Evolutionary conservation across 2,888 invertebrate species (phyloP).

Genomic region (Notocelia uddmanniana): DNA sequence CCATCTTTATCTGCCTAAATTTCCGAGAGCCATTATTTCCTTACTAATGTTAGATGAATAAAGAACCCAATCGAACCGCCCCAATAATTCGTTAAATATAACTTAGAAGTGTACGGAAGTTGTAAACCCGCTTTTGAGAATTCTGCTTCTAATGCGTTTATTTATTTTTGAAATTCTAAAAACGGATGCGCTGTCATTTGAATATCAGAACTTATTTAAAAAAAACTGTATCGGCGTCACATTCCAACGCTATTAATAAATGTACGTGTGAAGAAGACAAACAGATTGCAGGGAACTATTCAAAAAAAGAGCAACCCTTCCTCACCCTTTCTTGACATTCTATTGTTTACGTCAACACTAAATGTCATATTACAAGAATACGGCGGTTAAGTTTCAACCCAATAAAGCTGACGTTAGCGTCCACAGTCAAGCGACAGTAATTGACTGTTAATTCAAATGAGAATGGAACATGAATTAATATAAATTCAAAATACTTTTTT

Average conservation of each 20-base stretch:
- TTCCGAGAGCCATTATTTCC: not conserved
- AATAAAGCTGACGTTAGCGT: slow-evolving; percentile 56
- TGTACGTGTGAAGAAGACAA: slow-evolving; percentile 64
- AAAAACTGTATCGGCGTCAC: slow-evolving; percentile 65
- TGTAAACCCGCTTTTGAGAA: slow-evolving; percentile 76
- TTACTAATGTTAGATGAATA: not conserved
- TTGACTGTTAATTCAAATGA: slow-evolving; percentile 51
- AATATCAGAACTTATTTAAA: slow-evolving; percentile 79
- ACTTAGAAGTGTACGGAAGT: slow-evolving; percentile 73
- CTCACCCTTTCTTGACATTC: slow-evolving; percentile 79
- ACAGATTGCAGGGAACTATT: slow-evolving; percentile 78
- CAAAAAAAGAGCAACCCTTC: slow-evolving; percentile 85
- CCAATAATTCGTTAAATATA: not conserved
- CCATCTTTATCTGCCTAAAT: not conserved
- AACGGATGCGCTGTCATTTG: slow-evolving; percentile 84
- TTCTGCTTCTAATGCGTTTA: slow-evolving; percentile 65
- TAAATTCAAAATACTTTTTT: slow-evolving; percentile 69
- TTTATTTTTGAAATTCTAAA: slow-evolving; percentile 80
- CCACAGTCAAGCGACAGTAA: slow-evolving; percentile 52
- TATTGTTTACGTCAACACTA: slow-evolving; percentile 71
- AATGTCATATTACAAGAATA: slow-evolving; percentile 61
- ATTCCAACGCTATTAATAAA: slow-evolving; percentile 52
- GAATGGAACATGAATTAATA: slow-evolving; percentile 63
- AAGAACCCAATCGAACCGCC: slow-evolving; percentile 1
- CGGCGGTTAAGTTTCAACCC: slow-evolving; percentile 57